Evolutionary conservation across 2,113 vertebrate genomes (phyloP).

Genomic region (Melanocharis versteri): DNA sequence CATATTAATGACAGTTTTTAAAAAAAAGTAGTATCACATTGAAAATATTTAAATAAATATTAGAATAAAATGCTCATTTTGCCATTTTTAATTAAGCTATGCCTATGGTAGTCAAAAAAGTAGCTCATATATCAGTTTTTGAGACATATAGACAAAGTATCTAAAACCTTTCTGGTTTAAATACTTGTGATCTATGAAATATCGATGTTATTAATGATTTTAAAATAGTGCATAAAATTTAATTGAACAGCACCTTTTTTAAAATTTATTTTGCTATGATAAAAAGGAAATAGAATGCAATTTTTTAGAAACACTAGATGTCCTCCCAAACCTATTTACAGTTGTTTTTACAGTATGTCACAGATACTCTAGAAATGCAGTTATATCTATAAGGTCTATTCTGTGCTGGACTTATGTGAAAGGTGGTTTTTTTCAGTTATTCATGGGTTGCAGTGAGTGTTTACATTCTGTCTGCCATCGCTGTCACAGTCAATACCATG

Average conservation of each 20-base stretch:
- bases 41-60: not conserved
- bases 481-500: not conserved
- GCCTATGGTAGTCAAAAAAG: not conserved
- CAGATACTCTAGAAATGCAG: not conserved
- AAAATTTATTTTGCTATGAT: not conserved
- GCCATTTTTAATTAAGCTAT: not conserved
- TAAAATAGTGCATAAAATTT: not conserved
- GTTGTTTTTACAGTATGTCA: not conserved
- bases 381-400: not conserved
- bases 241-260: not conserved
- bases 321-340: constrained; percentile 59
- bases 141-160: not conserved
- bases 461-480: not conserved
- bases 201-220: not conserved
- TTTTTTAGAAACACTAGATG: constrained; percentile 70
- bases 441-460: not conserved
- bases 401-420: not conserved
- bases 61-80: not conserved
- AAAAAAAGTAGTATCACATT: not conserved
- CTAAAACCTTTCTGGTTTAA: not conserved
- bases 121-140: not conserved
- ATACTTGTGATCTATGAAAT: not conserved
- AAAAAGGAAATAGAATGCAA: not conserved
- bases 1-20: not conserved
- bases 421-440: not conserved